Conservation (phyloP, 2,888 invertebrate species). For the Buathra laborator region DNA sequence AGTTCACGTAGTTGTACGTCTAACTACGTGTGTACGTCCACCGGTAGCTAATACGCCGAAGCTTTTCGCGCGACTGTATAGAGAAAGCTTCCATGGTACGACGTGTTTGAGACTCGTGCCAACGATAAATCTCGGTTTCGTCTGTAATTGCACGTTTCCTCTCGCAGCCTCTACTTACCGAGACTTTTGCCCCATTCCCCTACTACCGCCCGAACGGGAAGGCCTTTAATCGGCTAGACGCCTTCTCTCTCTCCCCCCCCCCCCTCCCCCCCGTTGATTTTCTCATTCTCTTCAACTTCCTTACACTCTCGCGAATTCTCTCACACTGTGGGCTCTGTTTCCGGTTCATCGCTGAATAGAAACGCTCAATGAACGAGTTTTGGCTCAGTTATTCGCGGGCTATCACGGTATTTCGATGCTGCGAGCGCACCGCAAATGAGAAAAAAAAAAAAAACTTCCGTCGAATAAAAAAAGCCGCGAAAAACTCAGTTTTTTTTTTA, state of each 20-base stretch:
- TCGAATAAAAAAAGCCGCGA: background rate
- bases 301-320: constrained; percentile 26
- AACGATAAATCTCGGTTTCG: constrained; percentile 60
- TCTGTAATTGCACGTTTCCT: constrained; percentile 58
- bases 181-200: constrained; percentile 14
- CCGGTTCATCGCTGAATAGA: constrained; percentile 21
- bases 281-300: constrained; percentile 22
- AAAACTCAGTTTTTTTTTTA: background rate
- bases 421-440: constrained; percentile 3
- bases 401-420: background rate
- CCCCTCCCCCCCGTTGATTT: constrained; percentile 11
- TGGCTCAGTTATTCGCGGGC: constrained; percentile 9
- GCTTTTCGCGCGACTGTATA: background rate
- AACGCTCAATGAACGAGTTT: constrained; percentile 13
- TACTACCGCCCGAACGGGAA: constrained; percentile 1
- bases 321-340: constrained; percentile 22
- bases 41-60: background rate
- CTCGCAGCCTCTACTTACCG: background rate
- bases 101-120: constrained; percentile 42
- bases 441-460: background rate
- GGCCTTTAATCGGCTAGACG: constrained; percentile 33
- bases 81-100: background rate
- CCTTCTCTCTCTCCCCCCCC: background rate
- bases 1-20: background rate
- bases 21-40: background rate